Percentiles rank a stretch among this genome's conserved stretches.
phyloP scores from a whole-genome alignment of 1,140 invertebrate genomes.

The Cylas formicarius region DNA sequence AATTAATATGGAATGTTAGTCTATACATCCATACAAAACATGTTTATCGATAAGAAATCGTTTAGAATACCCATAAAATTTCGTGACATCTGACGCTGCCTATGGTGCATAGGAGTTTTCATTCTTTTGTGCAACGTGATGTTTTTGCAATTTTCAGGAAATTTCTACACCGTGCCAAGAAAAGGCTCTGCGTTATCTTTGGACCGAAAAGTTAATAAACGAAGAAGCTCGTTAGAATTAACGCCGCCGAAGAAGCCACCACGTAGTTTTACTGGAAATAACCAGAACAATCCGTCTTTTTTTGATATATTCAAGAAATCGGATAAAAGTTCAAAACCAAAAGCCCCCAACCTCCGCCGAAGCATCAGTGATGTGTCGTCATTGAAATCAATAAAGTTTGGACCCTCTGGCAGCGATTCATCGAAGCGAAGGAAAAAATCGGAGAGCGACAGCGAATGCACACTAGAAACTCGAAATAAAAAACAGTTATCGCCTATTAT shows the following conservation, averaged over 20 bases:
- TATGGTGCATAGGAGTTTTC: too few species aligned
- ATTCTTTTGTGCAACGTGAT: too few species aligned
- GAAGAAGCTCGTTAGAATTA: conserved; percentile 36
- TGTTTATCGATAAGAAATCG: too few species aligned
- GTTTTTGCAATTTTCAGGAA: too few species aligned
- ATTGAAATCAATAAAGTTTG: conserved; percentile 46
- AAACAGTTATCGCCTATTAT: conserved; percentile 71
- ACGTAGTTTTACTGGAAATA: conserved; percentile 40
- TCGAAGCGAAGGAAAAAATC: conserved; percentile 44
- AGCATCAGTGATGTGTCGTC: conserved; percentile 65
- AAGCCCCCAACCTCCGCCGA: conserved; percentile 46
- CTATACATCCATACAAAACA: too few species aligned
- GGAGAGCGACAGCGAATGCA: conserved; percentile 42
- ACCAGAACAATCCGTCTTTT: conserved; percentile 46
- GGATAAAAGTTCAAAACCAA: conserved; percentile 41
- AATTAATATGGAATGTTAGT: too few species aligned
- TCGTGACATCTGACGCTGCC: too few species aligned
- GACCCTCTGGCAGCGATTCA: conserved; percentile 35
- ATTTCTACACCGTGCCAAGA: conserved; percentile 58
- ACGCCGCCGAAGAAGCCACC: conserved; percentile 35
- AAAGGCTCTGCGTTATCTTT: conserved; percentile 43
- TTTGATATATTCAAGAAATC: conserved; percentile 53
- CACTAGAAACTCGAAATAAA: conserved; percentile 35
- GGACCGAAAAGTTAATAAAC: conserved; percentile 31
- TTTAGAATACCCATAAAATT: too few species aligned